Evolutionary conservation across 2,113 vertebrate species (phyloP), one percentile per base, ranked within the genome.

Genomic region (Myocastor coypus): DNA sequence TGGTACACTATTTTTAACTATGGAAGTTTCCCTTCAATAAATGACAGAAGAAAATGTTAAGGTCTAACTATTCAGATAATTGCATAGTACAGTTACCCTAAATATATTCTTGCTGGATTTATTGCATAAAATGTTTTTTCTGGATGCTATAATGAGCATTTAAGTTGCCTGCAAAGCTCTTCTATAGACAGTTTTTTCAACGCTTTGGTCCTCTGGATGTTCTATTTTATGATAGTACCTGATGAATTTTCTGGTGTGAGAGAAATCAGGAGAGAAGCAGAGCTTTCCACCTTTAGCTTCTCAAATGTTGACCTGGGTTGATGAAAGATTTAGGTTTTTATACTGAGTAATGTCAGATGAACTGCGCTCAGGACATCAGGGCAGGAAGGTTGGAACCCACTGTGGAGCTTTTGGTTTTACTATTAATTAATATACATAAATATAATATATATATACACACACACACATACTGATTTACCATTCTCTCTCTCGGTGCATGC

Each of bases 161-260:
- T 86, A 85, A 83, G 59, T 95, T 88, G 90, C 12, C 50, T 55
- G 6, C 52, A 83, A 78, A 92, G 37, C 32, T 94, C 0, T 64
- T 30, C 16, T 64, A 30, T 26, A 83, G 9, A 83, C 5, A 50
- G 11, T 77, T 71, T 55, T 55, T n/a, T 63, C 80, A 73, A 91
- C 63, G 83, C 64, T 68, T 82, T 63, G 55, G 37, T 68, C 19
- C 14, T 22, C 50, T 86, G 11, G 87, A 75, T 37, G 92, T 95
- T 30, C 40, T 50, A 40, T 66, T 73, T 94, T 50, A 32, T n/a
- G 50, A 46, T n/a, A 92, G 32, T 88, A 7, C 92, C 1, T 81
- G 40, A 83, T 89, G 83, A 69, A 61, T 91, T 93, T 83, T 96
- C 37, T 84, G 73, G 3, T 59, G 12, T 71, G 87, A 71, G 50